Percentiles rank a stretch among this genome's conserved stretches.
These are phyloP conservation scores for Carduelis carduelis DNA, from an alignment of 2,797 vertebrate genomes.

Conservation along the genomic window DNA sequence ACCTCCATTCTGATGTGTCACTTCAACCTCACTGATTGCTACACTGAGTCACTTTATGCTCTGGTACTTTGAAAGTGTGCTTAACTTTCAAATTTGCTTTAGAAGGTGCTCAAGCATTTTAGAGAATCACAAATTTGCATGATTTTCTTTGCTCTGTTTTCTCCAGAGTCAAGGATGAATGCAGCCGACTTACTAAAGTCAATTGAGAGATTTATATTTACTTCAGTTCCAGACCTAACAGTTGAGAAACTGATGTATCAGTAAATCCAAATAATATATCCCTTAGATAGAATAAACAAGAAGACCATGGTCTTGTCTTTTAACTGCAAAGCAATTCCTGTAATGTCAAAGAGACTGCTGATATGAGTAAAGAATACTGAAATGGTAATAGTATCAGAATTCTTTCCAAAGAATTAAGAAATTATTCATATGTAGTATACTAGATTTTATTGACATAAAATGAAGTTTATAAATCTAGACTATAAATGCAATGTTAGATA, in stretches of 20 bases:
- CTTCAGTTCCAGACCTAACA: background rate
- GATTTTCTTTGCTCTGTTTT: background rate
- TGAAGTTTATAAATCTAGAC: background rate
- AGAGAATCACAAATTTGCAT: background rate
- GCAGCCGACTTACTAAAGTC: background rate
- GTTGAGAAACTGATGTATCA: background rate
- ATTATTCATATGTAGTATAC: background rate
- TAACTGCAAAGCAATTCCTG: background rate
- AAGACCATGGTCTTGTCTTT: background rate
- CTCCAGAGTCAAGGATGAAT: background rate
- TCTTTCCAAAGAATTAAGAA: background rate
- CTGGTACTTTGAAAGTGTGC: background rate
- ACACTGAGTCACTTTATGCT: background rate
- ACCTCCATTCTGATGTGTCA: fast-evolving
- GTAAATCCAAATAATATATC: background rate
- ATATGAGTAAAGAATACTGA: background rate
- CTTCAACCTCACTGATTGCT: background rate
- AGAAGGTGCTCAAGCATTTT: background rate
- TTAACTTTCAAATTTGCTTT: background rate
- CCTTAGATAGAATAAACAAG: background rate
- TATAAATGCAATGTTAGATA: background rate
- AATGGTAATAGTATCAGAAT: background rate
- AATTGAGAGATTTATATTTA: background rate
- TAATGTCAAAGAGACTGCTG: background rate
- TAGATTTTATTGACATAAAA: background rate